phyloP scores from a whole-genome alignment of 1,140 invertebrate genomes.

The Glomeris maerens region DNA sequence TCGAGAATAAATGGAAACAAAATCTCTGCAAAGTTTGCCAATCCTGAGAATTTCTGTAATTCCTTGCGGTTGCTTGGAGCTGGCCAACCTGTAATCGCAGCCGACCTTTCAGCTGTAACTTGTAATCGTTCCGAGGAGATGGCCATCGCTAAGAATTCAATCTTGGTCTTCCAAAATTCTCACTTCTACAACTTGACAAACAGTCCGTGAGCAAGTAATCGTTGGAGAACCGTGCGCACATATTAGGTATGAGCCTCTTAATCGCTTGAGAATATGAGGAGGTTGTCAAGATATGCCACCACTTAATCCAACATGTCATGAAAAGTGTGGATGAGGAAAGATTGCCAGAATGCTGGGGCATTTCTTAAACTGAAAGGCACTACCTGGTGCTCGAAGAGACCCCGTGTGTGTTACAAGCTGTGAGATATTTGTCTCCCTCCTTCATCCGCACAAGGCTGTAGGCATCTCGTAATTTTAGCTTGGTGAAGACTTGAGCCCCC shows the following conservation, averaged over 20 bases:
- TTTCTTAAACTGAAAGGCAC: background rate
- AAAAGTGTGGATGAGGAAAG: background rate
- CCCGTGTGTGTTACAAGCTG: background rate
- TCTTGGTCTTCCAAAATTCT: slow-evolving; percentile 1
- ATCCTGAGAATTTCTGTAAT: slow-evolving; percentile 23
- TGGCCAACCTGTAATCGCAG: slow-evolving; percentile 5
- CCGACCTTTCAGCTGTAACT: slow-evolving; percentile 2
- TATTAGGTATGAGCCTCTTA: slow-evolving; percentile 1
- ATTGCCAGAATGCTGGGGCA: background rate
- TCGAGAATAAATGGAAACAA: slow-evolving; percentile 21
- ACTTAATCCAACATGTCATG: background rate
- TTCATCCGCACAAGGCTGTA: background rate
- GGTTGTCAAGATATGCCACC: background rate
- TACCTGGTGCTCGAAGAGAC: background rate
- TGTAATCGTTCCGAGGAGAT: background rate
- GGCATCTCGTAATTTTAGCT: background rate
- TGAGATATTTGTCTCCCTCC: background rate
- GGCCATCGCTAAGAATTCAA: slow-evolving; percentile 8
- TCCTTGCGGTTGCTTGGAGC: slow-evolving; percentile 14
- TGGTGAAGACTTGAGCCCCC: background rate
- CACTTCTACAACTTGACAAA: slow-evolving; percentile 11
- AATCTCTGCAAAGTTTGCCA: slow-evolving; percentile 26
- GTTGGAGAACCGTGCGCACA: slow-evolving; percentile 2
- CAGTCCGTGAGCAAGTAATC: background rate
- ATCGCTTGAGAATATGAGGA: slow-evolving; percentile 7